These are phyloP conservation scores for Xestia rhomboidea DNA, from an alignment of 2,888 invertebrate genomes.

Conservation along the genomic window DNA sequence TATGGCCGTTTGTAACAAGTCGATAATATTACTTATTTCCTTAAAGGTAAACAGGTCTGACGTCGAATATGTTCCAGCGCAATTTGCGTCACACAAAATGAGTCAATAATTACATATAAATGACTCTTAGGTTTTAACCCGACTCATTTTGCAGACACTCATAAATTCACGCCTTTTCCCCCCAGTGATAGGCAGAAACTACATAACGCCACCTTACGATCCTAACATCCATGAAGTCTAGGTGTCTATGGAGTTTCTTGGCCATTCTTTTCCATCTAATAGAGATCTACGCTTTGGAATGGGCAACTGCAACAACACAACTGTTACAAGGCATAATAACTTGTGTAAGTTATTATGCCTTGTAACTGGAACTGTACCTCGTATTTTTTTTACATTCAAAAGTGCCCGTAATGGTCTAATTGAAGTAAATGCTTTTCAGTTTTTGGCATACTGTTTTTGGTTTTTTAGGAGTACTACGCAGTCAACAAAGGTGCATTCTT, in stretches of 20 bases:
- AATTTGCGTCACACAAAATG: background rate
- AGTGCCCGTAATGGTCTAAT: background rate
- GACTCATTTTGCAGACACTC: background rate
- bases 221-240: background rate
- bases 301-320: no score
- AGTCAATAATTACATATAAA: background rate
- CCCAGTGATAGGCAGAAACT: background rate
- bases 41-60: background rate
- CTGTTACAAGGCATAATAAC: no score
- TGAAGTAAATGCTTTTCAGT: no score
- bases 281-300: background rate
- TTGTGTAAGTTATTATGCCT: background rate
- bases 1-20: background rate
- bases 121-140: background rate
- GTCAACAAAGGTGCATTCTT: background rate
- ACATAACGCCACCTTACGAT: background rate
- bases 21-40: conserved; percentile 9
- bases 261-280: no score
- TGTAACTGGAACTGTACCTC: background rate
- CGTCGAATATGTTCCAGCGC: background rate
- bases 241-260: background rate
- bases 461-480: no score
- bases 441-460: no score
- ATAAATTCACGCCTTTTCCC: background rate
- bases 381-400: background rate